Evolutionary conservation across 1,140 invertebrate species (phyloP), one percentile per base, ranked within the genome.

Genomic region (Nylanderia fulva): DNA sequence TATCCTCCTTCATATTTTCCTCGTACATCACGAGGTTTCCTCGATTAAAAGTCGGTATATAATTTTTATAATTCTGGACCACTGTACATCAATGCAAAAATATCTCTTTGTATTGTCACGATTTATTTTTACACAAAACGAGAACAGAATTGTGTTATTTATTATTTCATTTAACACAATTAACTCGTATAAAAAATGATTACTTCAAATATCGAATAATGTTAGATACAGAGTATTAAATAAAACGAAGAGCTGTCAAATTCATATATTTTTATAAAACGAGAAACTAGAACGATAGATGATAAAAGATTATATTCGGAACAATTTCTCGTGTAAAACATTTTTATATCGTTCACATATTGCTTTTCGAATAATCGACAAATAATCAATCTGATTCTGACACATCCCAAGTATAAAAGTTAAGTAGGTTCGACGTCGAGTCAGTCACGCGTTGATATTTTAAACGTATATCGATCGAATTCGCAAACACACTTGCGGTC

Each of bases 381-480:
- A 52, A 64, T 52, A 13, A 33, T 45, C 68, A 52, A 33, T 33
- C 29, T 33, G 29, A 33, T 33, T 33, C 29, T 33, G 29, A 15
- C 21, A 42, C 13, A 39, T n/a, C 42, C 39, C 39, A 33, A 33
- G 74, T 64, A 33, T 27, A 79, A 39, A 21, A 45, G 42, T 13
- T 27, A 6, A 15, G 15, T 15, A 66, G 48, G 52, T 77, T 66
- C 33, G 58, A 77, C 18, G 39, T 36, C n/a, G 39, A 18, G 42
- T 63, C 18, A 42, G n/a, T 52, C 42, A 77, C 18, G 75, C 75
- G 60, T 77, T 54, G 61, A 79, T 79, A 77, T 77, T 77, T 76
- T 64, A 77, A 79, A 79, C 61, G 60, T 54, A 79, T 79, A 79
- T 79, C 75, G 75, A 77, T 79, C 60, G 75, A 79, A 52, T 61